These are phyloP conservation scores for Tridacna gigas DNA, from an alignment of 2,888 invertebrate species.

Conservation along the genomic window DNA sequence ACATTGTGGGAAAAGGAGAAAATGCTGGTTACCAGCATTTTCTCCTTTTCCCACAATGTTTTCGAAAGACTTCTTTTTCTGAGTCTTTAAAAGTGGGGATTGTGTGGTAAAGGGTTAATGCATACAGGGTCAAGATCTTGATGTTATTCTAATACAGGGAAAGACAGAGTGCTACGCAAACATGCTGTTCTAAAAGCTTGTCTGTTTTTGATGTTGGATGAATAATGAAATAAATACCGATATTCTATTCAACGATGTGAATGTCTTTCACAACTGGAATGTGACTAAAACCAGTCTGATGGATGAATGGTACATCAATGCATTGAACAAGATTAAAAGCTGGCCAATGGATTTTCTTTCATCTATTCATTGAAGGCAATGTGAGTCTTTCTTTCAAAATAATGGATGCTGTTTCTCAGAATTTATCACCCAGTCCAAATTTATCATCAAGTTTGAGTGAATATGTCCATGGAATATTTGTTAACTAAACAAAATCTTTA, in stretches of 20 bases:
- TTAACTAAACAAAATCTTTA: no score
- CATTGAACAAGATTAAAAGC: constrained; percentile 20
- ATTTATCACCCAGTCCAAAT: no score
- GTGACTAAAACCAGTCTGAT: constrained; percentile 6
- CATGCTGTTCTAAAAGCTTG: constrained; percentile 46
- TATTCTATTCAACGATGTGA: constrained; percentile 12
- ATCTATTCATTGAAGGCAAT: no score
- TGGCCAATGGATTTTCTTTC: not conserved
- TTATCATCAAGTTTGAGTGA: no score
- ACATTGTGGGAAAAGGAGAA: constrained; percentile 7
- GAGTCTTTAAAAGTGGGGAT: not conserved
- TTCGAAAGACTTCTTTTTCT: not conserved
- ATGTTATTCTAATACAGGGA: constrained; percentile 8
- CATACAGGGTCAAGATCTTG: not conserved
- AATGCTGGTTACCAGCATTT: not conserved
- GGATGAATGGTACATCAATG: constrained; percentile 5
- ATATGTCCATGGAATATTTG: no score
- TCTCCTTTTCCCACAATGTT: not conserved
- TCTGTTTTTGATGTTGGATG: constrained; percentile 33
- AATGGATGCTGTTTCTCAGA: no score
- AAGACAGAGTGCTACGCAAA: constrained; percentile 48
- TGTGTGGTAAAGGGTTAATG: not conserved
- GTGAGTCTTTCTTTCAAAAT: no score
- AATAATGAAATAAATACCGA: constrained; percentile 51
- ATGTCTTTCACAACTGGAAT: constrained; percentile 3